Evolutionary conservation across 2,797 vertebrate species (phyloP).

Genomic region (Lepilemur septentrionalis): DNA sequence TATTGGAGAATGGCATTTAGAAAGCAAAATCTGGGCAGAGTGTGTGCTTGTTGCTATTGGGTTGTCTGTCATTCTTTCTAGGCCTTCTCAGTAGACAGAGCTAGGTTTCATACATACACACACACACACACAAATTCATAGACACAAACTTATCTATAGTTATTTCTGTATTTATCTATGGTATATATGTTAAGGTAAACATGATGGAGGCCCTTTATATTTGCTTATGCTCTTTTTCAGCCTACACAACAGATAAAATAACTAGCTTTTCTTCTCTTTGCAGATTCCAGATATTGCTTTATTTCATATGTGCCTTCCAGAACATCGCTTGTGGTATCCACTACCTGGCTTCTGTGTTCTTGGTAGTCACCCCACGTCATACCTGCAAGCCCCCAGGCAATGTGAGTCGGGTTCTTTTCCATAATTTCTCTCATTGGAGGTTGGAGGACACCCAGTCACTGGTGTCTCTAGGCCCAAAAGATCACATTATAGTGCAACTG

Average conservation of each 20-base stretch:
- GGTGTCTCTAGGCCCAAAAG: conserved; percentile 81
- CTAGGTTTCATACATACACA: background rate
- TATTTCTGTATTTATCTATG: background rate
- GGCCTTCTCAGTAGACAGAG: background rate
- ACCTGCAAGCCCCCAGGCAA: conserved; percentile 88
- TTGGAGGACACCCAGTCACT: conserved; percentile 87
- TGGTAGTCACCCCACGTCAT: conserved; percentile 91
- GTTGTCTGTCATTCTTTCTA: background rate
- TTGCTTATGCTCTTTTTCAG: background rate
- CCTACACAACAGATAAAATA: background rate
- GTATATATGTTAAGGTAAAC: background rate
- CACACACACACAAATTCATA: background rate
- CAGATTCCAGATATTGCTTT: conserved; percentile 94
- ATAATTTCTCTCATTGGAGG: conserved; percentile 85
- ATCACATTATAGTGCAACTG: conserved; percentile 88
- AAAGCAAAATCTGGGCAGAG: background rate
- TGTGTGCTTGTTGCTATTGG: background rate
- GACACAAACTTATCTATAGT: background rate
- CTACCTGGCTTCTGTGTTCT: conserved; percentile 94
- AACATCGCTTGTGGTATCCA: conserved; percentile 94
- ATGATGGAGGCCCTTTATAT: background rate
- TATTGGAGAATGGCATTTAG: background rate
- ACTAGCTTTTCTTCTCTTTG: conserved; percentile 54
- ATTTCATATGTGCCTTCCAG: conserved; percentile 94
- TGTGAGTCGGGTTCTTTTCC: conserved; percentile 87